Conservation (phyloP, 2,888 invertebrate species). For the Linnaemya tessellans region DNA sequence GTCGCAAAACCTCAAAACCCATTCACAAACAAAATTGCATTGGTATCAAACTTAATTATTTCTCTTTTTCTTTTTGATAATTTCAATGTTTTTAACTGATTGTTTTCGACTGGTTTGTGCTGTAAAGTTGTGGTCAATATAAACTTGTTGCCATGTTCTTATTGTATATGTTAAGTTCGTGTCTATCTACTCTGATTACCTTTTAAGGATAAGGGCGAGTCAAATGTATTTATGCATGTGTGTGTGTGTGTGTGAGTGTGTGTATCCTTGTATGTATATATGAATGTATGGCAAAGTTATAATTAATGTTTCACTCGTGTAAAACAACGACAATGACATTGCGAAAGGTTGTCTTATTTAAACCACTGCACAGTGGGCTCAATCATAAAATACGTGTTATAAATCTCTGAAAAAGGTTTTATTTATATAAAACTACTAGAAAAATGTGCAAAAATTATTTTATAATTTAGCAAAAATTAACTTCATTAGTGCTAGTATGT, state of each 20-base stretch:
- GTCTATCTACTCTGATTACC: neutral
- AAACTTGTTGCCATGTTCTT: conserved; percentile 44
- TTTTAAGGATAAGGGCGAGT: neutral
- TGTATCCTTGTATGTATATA: neutral
- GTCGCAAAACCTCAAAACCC: conserved; percentile 59
- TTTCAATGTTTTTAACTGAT: conserved; percentile 27
- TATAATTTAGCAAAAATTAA: too few relatives aligned
- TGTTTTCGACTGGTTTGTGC: conserved; percentile 21
- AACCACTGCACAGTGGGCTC: neutral
- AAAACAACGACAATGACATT: conserved; percentile 53
- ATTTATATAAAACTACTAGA: too few relatives aligned
- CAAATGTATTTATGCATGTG: neutral
- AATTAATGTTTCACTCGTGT: conserved; percentile 58
- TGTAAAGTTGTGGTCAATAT: conserved; percentile 22
- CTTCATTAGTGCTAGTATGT: too few relatives aligned
- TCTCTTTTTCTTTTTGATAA: neutral
- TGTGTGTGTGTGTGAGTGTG: neutral
- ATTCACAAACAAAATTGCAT: conserved; percentile 52
- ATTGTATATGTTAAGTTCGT: neutral
- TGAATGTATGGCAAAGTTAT: conserved; percentile 39
- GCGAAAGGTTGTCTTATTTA: conserved; percentile 44
- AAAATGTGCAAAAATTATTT: too few relatives aligned
- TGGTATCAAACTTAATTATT: conserved; percentile 37
- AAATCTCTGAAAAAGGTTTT: too few relatives aligned
- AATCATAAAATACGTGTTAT: neutral